Evolutionary conservation across 2,888 invertebrate species (phyloP), one percentile per base, ranked within the genome.

Genomic region (Macaria notata): DNA sequence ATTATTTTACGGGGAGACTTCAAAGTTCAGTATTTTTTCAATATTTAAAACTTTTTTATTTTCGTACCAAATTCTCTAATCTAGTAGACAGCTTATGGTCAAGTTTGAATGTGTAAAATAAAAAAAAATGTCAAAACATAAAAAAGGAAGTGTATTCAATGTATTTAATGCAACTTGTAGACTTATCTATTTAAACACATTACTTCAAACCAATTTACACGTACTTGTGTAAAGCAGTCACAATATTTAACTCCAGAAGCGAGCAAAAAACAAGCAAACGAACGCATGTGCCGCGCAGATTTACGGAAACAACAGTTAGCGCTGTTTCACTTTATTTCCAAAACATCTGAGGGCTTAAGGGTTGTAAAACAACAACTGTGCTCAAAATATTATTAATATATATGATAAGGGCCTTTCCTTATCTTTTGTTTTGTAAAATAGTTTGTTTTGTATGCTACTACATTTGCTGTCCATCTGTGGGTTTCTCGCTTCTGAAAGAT

Each of bases 231-330:
- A 58, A 64, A 66, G 48, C 50, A 74, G 76, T 83, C 84, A 84
- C 72, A 84, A 83, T 77, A 83, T 84, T 83, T 77, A 77, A 59
- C 69, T 69, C 70, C 69, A 66, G 56, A 54, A 56, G 49, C 59
- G 54, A 66, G 70, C 71, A 79, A 83, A 59, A 81, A 79, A 75
- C 73, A 54, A 60, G 59, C 55, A 63, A 70, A 72, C 65, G 60
- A 43, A 59, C 71, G 73, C 84, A 84, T 72, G 64, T 84, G 85
- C 63, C 68, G 63, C 68, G 79, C 83, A 83, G 81, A 80, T 83
- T 70, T 63, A 54, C 49, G 49, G 4, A 52, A 59, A 62, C 41
- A 31, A 36, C 46, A 60, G 50, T 59, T 61, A 55, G 49, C 7
- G 36, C 41, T 5, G 9, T 61, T 8, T 31, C 0, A n/a, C 39